A percentile compares a stretch with the other conserved stretches of the same genome.
phyloP scores from a whole-genome alignment of 2,797 vertebrate genomes.

The Bucorvus abyssinicus region DNA sequence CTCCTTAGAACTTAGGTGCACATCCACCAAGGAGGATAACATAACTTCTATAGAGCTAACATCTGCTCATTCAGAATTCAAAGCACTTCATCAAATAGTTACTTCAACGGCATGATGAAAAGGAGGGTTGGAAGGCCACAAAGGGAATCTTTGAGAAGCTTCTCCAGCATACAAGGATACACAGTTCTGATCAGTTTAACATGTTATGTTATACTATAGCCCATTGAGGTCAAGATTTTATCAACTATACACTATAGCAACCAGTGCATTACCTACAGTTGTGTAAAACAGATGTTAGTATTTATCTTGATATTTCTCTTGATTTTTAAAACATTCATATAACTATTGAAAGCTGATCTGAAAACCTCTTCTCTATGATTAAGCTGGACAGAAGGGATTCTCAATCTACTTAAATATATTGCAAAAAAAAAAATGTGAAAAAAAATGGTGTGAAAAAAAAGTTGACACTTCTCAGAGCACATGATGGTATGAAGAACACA shows the following conservation, averaged over 20 bases:
- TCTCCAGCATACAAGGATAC: neutral
- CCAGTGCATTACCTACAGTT: neutral
- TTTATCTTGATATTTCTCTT: neutral
- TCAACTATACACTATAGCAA: neutral
- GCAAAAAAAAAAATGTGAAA: neutral
- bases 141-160: conserved; percentile 2
- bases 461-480: neutral
- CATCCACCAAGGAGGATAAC: conserved; percentile 33
- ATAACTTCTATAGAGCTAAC: conserved; percentile 47
- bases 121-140: neutral
- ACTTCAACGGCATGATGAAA: conserved; percentile 51
- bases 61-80: conserved; percentile 64
- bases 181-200: neutral
- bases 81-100: conserved; percentile 63
- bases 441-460: neutral
- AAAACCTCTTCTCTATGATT: neutral
- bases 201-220: neutral
- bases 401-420: neutral
- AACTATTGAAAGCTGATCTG: neutral
- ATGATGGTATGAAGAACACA: neutral
- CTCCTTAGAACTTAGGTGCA: conserved; percentile 45
- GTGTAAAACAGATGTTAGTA: neutral
- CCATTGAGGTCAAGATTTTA: neutral
- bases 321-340: neutral
- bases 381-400: neutral